Base-by-base conservation (phyloP, 2,888 invertebrate genomes). In the Aspidiotus rigidus region DNA sequence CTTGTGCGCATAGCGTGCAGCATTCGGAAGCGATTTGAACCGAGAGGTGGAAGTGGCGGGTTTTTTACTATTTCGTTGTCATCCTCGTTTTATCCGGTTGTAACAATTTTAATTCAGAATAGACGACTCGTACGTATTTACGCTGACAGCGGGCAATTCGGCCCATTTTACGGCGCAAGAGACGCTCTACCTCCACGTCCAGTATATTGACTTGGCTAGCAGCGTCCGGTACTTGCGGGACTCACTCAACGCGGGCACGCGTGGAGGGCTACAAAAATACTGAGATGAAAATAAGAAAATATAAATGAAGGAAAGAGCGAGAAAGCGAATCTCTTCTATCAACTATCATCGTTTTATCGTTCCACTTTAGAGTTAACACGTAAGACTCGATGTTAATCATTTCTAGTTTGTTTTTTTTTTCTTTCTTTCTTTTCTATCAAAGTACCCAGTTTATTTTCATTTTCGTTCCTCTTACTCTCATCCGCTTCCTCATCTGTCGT, bases 81-180 rank as follows among this genome's bases (percentile, higher is more conserved):
- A 49, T 49, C 49, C 49, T 49, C 49, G 49, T 49, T 49, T 49
- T 49, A 49, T 49, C 49, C 49, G 49, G 49, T 49, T 49, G 49
- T 49, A 49, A 49, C 49, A 13, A 49, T 49, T 49, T 49, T 49
- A 49, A 28, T 49, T n/a, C n/a, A n/a, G 49, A 49, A 49, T 49
- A 49, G 49, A 28, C 28, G 28, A 28, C 2, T 28, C 28, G 28
- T 28, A 28, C 28, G 28, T 28, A 28, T n/a, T 11, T 49, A 49
- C n/a, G 49, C 49, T 49, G 49, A 2, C 6, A 11, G 49, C 11
- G 28, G 28, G 28, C 11, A n/a, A 49, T 49, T 49, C 49, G 49
- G 49, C 49, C 49, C 49, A 49, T 49, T 49, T 49, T 49, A 6
- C n/a, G n/a, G 49, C 10, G 49, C 10, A 11, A n/a, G 10, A n/a